These are phyloP conservation scores for Meles meles DNA, from an alignment of 2,113 vertebrate genomes.

Conservation along the genomic window DNA sequence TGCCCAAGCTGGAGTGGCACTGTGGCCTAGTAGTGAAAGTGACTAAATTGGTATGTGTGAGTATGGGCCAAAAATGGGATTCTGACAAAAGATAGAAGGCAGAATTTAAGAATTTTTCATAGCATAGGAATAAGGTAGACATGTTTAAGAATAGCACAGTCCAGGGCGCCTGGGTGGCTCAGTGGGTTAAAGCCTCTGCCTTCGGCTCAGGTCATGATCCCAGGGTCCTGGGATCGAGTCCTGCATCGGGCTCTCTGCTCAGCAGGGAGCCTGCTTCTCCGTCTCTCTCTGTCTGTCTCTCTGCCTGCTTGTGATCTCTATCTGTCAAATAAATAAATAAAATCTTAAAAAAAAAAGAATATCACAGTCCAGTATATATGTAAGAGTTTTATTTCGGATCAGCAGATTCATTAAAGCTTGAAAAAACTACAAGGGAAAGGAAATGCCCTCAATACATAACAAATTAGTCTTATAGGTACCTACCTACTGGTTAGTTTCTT, in stretches of 20 bases:
- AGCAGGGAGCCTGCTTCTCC: no score
- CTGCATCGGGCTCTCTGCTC: no score
- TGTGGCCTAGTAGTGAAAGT: not conserved
- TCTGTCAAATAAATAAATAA: no score
- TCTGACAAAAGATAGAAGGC: not conserved
- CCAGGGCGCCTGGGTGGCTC: no score
- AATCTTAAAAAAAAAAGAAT: no score
- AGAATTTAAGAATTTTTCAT: not conserved
- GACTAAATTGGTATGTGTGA: not conserved
- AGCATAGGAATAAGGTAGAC: not conserved
- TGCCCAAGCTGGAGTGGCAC: not conserved
- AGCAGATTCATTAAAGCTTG: not conserved
- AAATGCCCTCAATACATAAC: not conserved
- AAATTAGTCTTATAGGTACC: not conserved
- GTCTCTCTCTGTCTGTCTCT: no score
- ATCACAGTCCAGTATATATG: not conserved
- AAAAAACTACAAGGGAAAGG: not conserved
- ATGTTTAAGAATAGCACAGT: not conserved
- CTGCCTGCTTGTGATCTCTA: no score
- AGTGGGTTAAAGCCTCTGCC: no score
- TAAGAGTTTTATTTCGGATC: not conserved
- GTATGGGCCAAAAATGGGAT: not conserved
- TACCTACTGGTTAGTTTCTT: not conserved
- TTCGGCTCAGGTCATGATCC: no score
- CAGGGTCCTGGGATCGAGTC: no score